Evolutionary conservation across 2,113 vertebrate genomes (phyloP).

Genomic region (Turdus rufiventris): DNA sequence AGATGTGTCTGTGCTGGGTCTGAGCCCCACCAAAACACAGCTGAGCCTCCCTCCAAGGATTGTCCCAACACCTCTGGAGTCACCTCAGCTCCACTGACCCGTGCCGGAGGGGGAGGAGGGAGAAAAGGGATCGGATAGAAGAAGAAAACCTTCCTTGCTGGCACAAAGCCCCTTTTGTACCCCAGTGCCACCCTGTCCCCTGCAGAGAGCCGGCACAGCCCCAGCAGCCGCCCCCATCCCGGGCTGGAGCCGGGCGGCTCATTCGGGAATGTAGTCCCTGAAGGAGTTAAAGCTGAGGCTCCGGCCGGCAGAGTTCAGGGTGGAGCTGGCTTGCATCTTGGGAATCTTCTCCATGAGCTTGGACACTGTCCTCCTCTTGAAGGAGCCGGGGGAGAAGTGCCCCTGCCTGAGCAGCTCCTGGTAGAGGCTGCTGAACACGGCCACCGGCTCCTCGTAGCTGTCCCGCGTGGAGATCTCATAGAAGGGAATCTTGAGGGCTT

Average conservation of each 20-base stretch:
- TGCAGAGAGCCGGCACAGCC: not conserved
- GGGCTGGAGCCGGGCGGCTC: not conserved
- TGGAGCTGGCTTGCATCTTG: conserved; percentile 72
- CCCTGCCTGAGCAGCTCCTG: conserved; percentile 69
- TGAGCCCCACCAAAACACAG: not conserved
- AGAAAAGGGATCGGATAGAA: not conserved
- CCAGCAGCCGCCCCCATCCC: not conserved
- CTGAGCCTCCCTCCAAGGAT: not conserved
- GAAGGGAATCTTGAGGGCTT: conserved; percentile 74
- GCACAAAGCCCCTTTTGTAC: not conserved
- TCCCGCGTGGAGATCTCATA: conserved; percentile 77
- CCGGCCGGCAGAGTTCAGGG: conserved; percentile 25
- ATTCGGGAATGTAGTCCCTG: conserved; percentile 73
- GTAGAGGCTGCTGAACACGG: conserved; percentile 70
- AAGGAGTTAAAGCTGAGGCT: conserved; percentile 76
- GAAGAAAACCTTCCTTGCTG: not conserved
- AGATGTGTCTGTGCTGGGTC: fast-evolving
- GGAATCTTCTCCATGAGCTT: conserved; percentile 81
- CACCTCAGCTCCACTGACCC: not conserved
- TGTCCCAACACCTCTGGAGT: not conserved
- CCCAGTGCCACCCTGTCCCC: not conserved
- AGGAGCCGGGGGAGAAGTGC: conserved; percentile 66
- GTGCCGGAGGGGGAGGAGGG: not conserved
- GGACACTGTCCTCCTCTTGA: conserved; percentile 72
- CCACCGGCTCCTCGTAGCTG: conserved; percentile 74